phyloP scores from a whole-genome alignment of 2,888 invertebrate genomes.

The Mimachlamys varia region DNA sequence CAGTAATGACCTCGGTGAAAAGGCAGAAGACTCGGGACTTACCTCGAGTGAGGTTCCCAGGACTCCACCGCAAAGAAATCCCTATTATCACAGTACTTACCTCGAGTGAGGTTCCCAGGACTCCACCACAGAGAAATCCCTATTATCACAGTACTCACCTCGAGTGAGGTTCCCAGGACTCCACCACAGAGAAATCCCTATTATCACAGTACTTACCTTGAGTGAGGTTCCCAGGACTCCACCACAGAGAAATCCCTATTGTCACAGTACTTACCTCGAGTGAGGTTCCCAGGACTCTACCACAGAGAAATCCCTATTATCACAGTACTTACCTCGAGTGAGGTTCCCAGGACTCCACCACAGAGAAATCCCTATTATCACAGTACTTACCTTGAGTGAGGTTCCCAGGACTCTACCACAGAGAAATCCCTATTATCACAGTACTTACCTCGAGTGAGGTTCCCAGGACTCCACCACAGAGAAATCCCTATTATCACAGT shows the following conservation, averaged over 20 bases:
- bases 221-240: conserved; percentile 85
- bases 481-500: conserved; percentile 90
- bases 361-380: conserved; percentile 91
- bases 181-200: conserved; percentile 89
- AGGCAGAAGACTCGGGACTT: conserved; percentile 47
- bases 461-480: conserved; percentile 88
- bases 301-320: conserved; percentile 91
- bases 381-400: conserved; percentile 74
- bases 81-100: conserved; percentile 87
- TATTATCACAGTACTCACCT: conserved; percentile 87
- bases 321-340: conserved; percentile 80
- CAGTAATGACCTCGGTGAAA: too few species aligned
- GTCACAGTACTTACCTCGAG: conserved; percentile 83
- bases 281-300: conserved; percentile 87
- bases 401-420: conserved; percentile 88
- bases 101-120: conserved; percentile 85
- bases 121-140: conserved; percentile 88
- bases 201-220: conserved; percentile 85
- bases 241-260: conserved; percentile 91
- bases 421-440: conserved; percentile 90
- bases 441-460: conserved; percentile 73
- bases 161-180: conserved; percentile 85
- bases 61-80: conserved; percentile 88
- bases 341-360: conserved; percentile 87
- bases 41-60: conserved; percentile 84